Percentiles rank a stretch among this genome's conserved stretches.
Conservation (phyloP, 2,113 vertebrate genomes). For the Patagioenas fasciata region DNA sequence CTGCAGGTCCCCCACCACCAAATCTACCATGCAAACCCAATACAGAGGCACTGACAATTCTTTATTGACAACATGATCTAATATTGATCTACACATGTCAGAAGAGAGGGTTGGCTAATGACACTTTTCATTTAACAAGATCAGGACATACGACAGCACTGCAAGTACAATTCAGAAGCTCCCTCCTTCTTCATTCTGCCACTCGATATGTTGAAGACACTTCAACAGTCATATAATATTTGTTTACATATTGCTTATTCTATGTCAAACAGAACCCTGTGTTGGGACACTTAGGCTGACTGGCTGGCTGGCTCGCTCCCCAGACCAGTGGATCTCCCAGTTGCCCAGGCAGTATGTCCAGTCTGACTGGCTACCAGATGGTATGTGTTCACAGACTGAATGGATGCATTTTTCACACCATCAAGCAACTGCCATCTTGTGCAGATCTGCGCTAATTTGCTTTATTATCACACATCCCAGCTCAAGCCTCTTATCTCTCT, state of each 20-base stretch:
- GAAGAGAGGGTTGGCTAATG: neutral
- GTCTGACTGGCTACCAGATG: neutral
- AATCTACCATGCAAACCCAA: fast-evolving
- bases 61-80: neutral
- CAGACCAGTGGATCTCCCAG: neutral
- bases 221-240: neutral
- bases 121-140: neutral
- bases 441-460: neutral
- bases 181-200: neutral
- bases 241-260: neutral
- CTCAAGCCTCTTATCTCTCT: neutral
- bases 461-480: neutral
- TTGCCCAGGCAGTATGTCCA: neutral
- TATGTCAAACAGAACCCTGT: neutral
- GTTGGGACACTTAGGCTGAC: neutral
- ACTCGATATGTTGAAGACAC: fast-evolving
- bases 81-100: neutral
- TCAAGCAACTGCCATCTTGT: neutral
- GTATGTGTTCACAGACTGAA: neutral
- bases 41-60: neutral
- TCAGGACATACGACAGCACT: neutral
- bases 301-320: fast-evolving
- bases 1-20: neutral
- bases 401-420: neutral
- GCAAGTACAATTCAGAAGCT: neutral